phyloP scores from a whole-genome alignment of 1,140 invertebrate species.

The Nautilus pompilius region DNA sequence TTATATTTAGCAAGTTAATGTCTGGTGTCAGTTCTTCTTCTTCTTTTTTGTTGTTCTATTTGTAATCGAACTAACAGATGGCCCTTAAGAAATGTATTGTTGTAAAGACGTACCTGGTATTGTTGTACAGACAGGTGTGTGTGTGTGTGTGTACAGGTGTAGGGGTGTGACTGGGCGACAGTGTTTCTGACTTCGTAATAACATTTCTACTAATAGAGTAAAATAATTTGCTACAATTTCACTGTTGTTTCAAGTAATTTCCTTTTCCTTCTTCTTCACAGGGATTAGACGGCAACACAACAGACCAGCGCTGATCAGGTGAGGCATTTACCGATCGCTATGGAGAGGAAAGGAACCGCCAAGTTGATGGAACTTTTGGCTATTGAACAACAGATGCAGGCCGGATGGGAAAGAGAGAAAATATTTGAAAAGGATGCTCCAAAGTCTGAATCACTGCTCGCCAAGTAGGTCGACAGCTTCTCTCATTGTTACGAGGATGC shows the following conservation, averaged over 20 bases:
- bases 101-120: too few relatives aligned
- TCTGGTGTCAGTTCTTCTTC: too few relatives aligned
- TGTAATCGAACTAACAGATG: too few relatives aligned
- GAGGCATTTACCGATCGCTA: conserved; percentile 6
- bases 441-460: conserved; percentile 34
- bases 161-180: too few relatives aligned
- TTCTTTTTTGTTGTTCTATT: too few relatives aligned
- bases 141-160: background rate
- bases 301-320: background rate
- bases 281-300: background rate
- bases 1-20: too few relatives aligned
- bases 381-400: conserved; percentile 78
- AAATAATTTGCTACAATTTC: background rate
- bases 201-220: background rate
- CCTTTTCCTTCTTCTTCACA: background rate
- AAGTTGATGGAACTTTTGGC: conserved; percentile 86
- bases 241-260: background rate
- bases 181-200: background rate
- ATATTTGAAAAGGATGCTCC: conserved; percentile 81
- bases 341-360: conserved; percentile 85
- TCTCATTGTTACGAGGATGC: too few relatives aligned
- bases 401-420: conserved; percentile 75
- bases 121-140: too few relatives aligned
- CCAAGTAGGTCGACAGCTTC: conserved; percentile 40
- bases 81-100: too few relatives aligned